Evolutionary conservation across 2,113 vertebrate genomes (phyloP), one percentile per base, ranked within the genome.

Genomic region (Aplodontia rufa): DNA sequence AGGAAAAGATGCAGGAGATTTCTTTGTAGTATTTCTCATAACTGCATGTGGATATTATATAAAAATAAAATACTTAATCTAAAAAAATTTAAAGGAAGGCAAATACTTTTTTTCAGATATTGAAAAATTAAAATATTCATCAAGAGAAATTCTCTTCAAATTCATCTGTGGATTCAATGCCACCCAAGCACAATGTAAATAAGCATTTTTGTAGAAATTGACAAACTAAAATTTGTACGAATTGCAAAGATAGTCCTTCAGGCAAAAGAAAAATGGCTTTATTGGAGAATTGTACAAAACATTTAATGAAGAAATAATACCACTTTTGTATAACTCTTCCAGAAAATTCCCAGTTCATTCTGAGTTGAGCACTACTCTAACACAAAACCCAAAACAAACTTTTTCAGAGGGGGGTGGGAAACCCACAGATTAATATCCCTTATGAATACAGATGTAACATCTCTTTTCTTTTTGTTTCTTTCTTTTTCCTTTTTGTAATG

Each of bases 151-250:
- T 80, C 40, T 93, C 55, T 86, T 26, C 71, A 64, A 10, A 78
- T 47, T 62, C 30, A 45, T 82, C n/a, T 35, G 37, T 30, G 62
- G 42, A 35, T 42, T 69, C n/a, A 12, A 24, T 28, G 1, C 37
- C 79, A 72, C n/a, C 13, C 58, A 74, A 37, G 84, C 42, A 94
- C 42, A 88, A 53, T 53, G 16, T 79, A 32, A 93, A 28, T 20
- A 51, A 40, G 24, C 42, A 55, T 82, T 76, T 92, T 93, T 95
- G 28, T 83, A 72, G 69, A 84, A 95, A 95, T 35, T 85, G 66
- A 78, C 71, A 37, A 53, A 87, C 9, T 80, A 84, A 71, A 78
- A 45, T 87, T 74, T 35, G 37, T 49, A 68, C 69, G 37, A 89
- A 81, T 86, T 74, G n/a, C 40, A 60, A 87, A 87, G 19, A 13